phyloP scores from a whole-genome alignment of 37 sponge, comb jelly and placozoan genomes.

The Ianthella basta region DNA sequence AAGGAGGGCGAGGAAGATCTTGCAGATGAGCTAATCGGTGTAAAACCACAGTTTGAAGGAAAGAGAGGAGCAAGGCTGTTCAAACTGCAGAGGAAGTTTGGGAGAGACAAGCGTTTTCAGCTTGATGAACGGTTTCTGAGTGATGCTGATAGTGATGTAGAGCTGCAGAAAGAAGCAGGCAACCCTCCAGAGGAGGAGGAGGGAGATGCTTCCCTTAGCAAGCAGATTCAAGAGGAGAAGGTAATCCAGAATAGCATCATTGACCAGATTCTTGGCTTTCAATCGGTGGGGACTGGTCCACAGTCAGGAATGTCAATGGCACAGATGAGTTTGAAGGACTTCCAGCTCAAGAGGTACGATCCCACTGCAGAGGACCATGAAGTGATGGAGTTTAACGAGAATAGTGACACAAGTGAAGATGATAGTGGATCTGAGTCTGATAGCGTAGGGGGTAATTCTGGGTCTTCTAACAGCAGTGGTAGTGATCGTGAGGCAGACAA shows the following conservation, averaged over 20 bases:
- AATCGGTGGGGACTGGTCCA: neutral
- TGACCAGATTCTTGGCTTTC: conserved; percentile 24
- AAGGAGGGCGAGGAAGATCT: neutral
- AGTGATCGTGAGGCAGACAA: neutral
- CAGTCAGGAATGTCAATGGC: neutral
- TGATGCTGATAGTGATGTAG: neutral
- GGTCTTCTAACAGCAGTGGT: neutral
- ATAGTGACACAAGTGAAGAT: neutral
- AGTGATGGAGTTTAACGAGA: too few relatives aligned
- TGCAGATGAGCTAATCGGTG: neutral
- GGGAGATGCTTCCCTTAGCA: neutral
- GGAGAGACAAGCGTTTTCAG: conserved; percentile 47
- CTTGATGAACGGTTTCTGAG: conserved; percentile 45
- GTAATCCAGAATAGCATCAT: conserved; percentile 16
- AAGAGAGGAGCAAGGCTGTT: conserved; percentile 55
- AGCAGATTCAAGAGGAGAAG: conserved; percentile 36
- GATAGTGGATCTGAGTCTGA: neutral
- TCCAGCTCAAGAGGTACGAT: conserved; percentile 21
- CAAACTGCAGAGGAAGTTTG: conserved; percentile 48
- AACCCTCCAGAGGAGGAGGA: neutral
- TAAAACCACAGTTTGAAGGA: conserved; percentile 52
- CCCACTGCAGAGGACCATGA: conserved; percentile 9
- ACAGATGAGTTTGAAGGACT: neutral
- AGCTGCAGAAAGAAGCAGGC: neutral
- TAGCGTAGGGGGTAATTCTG: neutral